Conservation (phyloP, 1,140 invertebrate species). For the Brachionus rotundiformis region DNA sequence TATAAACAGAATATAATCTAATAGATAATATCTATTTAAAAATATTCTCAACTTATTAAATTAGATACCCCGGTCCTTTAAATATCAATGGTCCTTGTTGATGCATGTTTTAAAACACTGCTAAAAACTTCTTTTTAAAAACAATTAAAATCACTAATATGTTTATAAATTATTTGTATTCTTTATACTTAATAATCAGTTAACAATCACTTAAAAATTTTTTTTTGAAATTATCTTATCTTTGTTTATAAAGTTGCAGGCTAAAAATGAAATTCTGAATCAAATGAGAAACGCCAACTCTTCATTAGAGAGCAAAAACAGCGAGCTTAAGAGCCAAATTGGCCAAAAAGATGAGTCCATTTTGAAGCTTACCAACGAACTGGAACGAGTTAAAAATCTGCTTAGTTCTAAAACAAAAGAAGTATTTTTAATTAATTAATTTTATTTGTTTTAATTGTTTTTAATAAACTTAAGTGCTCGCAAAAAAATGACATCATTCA, state of each 20-base stretch:
- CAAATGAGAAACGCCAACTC: constrained; percentile 26
- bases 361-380: constrained; percentile 57
- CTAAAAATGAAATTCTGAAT: constrained; percentile 53
- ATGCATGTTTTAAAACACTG: constrained; percentile 38
- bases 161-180: neutral
- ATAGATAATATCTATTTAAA: no score
- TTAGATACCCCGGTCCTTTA: neutral
- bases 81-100: neutral
- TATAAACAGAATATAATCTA: no score
- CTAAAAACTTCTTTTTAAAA: constrained; percentile 57
- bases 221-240: constrained; percentile 58
- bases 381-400: constrained; percentile 58
- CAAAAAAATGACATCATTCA: constrained; percentile 23
- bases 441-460: neutral
- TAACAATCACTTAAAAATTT: constrained; percentile 30
- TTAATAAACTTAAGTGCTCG: neutral
- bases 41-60: no score
- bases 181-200: neutral
- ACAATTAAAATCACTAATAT: constrained; percentile 53
- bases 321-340: neutral
- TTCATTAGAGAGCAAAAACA: neutral
- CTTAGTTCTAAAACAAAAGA: constrained; percentile 57
- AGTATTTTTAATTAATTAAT: constrained; percentile 53
- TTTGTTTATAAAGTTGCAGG: constrained; percentile 55
- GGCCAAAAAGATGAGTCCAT: constrained; percentile 57